Evolutionary conservation across 2,888 invertebrate species (phyloP).

Genomic region (Auanema freiburgensis): DNA sequence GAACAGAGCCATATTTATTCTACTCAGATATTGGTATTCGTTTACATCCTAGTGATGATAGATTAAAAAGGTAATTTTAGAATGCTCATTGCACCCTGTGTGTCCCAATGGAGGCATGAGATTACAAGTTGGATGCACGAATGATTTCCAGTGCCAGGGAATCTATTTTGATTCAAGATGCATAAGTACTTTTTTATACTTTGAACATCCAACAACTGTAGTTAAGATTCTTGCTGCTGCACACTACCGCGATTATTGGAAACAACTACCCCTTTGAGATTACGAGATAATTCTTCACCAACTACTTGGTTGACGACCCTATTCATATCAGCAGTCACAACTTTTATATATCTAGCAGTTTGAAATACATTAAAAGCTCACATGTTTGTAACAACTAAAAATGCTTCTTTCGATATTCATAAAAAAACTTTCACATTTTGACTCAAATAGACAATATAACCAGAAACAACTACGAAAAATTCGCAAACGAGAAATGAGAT

Average conservation of each 20-base stretch:
- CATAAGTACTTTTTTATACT: constrained; percentile 24
- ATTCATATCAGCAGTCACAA: too few relatives aligned
- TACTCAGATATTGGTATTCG: constrained; percentile 34
- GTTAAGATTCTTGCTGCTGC: constrained; percentile 34
- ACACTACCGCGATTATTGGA: constrained; percentile 27
- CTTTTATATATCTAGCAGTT: too few relatives aligned
- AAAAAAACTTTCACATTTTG: too few relatives aligned
- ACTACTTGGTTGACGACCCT: too few relatives aligned
- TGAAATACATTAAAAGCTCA: too few relatives aligned
- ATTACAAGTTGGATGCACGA: constrained; percentile 34
- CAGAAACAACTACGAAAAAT: not conserved
- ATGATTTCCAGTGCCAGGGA: constrained; percentile 30
- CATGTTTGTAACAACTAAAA: too few relatives aligned
- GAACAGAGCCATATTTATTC: constrained; percentile 33
- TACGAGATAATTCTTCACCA: too few relatives aligned
- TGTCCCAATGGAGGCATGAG: constrained; percentile 46
- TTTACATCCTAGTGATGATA: not conserved
- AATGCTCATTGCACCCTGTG: constrained; percentile 35
- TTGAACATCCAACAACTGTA: not conserved
- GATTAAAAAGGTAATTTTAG: constrained; percentile 20
- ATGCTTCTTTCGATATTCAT: too few relatives aligned
- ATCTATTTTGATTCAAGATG: constrained; percentile 27
- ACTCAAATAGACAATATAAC: not conserved
- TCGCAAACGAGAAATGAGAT: not conserved
- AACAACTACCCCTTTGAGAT: constrained; percentile 12